phyloP scores from a whole-genome alignment of 1,140 invertebrate genomes.

The Bombus impatiens region DNA sequence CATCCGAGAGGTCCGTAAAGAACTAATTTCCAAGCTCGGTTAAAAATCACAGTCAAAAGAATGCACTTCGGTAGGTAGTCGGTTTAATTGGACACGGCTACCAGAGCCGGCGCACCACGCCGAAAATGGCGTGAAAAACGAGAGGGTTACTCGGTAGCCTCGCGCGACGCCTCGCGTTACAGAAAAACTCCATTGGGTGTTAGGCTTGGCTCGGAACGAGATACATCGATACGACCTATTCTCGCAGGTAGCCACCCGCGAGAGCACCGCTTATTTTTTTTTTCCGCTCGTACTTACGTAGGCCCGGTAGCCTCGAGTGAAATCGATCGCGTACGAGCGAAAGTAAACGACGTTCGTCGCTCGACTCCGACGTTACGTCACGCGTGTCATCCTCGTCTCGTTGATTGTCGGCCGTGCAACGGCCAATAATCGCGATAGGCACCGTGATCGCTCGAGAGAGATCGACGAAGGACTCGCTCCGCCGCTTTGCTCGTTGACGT shows the following conservation, averaged over 20 bases:
- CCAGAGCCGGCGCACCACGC: neutral
- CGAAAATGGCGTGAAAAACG: slow-evolving; percentile 5
- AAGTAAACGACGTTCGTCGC: no score
- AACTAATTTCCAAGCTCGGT: slow-evolving; percentile 40
- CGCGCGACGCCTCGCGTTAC: slow-evolving; percentile 45
- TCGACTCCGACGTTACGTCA: no score
- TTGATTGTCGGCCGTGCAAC: no score
- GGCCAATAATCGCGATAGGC: no score
- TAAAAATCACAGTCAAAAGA: slow-evolving; percentile 56
- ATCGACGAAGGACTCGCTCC: no score
- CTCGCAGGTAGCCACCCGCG: neutral
- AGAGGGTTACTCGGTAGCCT: slow-evolving; percentile 7
- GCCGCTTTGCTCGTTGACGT: no score
- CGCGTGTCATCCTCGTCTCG: no score
- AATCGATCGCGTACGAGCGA: no score
- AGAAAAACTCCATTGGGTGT: slow-evolving; percentile 50
- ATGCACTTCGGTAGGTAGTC: slow-evolving; percentile 32
- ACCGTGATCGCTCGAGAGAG: no score
- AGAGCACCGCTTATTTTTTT: no score
- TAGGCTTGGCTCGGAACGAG: slow-evolving; percentile 24
- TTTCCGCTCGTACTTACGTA: no score
- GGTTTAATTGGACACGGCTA: neutral
- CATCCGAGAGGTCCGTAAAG: neutral
- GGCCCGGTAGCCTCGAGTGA: no score
- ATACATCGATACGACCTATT: neutral